Evolutionary conservation across 2,797 vertebrate genomes (phyloP).

Genomic region (Phrynocephalus vlangalii): DNA sequence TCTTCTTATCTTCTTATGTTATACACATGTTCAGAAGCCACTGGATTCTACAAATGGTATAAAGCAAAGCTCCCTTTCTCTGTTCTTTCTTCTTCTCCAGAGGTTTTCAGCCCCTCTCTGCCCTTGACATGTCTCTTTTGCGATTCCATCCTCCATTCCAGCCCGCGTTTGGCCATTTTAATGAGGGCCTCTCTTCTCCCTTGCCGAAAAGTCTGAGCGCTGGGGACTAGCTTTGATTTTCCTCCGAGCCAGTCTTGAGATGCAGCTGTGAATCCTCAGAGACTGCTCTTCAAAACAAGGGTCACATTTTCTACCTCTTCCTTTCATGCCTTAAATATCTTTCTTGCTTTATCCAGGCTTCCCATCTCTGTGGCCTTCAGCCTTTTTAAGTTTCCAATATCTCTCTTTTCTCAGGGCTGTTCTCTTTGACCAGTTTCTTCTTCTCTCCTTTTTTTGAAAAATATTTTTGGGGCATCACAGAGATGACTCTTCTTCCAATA

Average conservation of each 20-base stretch:
- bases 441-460: too few species aligned
- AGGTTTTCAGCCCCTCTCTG: background rate
- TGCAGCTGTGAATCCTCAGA: constrained; percentile 21
- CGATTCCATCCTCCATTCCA: constrained; percentile 17
- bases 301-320: background rate
- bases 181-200: constrained; percentile 11
- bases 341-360: background rate
- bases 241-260: constrained; percentile 9
- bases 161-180: constrained; percentile 17
- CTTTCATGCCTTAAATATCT: constrained; percentile 16
- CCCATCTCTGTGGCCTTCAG: background rate
- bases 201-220: background rate
- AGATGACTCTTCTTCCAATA: background rate
- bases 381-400: background rate
- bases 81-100: background rate
- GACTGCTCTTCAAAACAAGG: background rate
- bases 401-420: background rate
- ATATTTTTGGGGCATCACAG: too few species aligned
- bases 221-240: constrained; percentile 1
- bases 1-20: too few species aligned
- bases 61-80: constrained; percentile 6
- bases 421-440: background rate
- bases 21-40: background rate
- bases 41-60: background rate
- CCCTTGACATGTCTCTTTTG: background rate